Conservation (phyloP, 2,888 invertebrate genomes). For the Amiota minor region DNA sequence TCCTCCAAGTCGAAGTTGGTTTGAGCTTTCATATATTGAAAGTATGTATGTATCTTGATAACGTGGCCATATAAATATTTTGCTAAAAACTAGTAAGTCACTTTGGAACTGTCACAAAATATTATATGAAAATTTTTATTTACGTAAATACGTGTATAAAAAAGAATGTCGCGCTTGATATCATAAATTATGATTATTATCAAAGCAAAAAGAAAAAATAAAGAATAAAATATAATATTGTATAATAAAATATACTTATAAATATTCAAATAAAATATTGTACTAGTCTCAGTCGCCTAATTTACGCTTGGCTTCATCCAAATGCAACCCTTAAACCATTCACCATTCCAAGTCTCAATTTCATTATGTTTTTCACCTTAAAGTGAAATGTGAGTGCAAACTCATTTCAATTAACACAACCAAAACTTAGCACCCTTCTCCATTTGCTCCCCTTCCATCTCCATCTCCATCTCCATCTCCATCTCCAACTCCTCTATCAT, state of each 20-base stretch:
- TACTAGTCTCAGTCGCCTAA: constrained; percentile 42
- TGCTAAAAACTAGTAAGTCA: constrained; percentile 34
- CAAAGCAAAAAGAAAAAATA: constrained; percentile 63
- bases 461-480: background rate
- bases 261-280: constrained; percentile 22
- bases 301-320: constrained; percentile 55
- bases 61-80: too few relatives aligned
- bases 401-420: constrained; percentile 62
- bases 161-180: constrained; percentile 61
- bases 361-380: too few relatives aligned
- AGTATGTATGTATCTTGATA: too few relatives aligned
- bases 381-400: constrained; percentile 14
- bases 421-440: constrained; percentile 23
- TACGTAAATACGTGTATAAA: constrained; percentile 43
- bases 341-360: constrained; percentile 5
- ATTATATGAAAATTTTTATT: constrained; percentile 26
- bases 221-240: constrained; percentile 39
- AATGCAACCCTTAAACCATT: constrained; percentile 47
- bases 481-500: background rate
- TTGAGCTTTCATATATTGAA: too few relatives aligned
- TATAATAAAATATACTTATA: constrained; percentile 25
- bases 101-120: constrained; percentile 29
- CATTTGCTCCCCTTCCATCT: background rate
- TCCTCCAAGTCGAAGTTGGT: background rate
- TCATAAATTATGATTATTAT: constrained; percentile 73